phyloP scores from a whole-genome alignment of 2,797 vertebrate species.

The Poeciliopsis presidionis region DNA sequence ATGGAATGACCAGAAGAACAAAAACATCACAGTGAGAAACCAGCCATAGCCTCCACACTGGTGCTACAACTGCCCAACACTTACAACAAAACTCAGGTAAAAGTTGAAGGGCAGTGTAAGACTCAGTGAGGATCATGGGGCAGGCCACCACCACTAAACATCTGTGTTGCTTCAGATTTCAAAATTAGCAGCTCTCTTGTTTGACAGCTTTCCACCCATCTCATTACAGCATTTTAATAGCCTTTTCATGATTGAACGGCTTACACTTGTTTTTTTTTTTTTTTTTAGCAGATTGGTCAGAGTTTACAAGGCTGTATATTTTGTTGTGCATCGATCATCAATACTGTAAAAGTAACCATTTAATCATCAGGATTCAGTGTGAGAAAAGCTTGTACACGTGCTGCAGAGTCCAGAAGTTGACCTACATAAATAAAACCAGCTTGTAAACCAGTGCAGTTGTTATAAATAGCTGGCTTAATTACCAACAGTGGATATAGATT shows the following conservation, averaged over 20 bases:
- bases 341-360: slow-evolving; percentile 1
- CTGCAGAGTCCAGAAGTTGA: slow-evolving; percentile 28
- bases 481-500: slow-evolving; percentile 27
- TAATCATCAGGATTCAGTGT: neutral
- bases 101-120: slow-evolving; percentile 30
- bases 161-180: neutral
- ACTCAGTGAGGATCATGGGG: slow-evolving; percentile 29
- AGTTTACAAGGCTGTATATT: neutral
- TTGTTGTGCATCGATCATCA: neutral
- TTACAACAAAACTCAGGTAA: slow-evolving; percentile 41
- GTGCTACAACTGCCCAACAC: slow-evolving; percentile 32
- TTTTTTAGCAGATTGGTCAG: neutral
- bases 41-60: slow-evolving; percentile 21
- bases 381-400: slow-evolving; percentile 15
- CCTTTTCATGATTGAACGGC: neutral
- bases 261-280: neutral
- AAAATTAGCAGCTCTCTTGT: neutral
- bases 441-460: slow-evolving; percentile 28
- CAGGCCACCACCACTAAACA: slow-evolving; percentile 6
- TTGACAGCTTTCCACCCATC: neutral
- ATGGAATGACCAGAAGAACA: slow-evolving; percentile 18
- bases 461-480: slow-evolving; percentile 50
- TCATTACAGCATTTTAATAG: neutral
- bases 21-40: slow-evolving; percentile 38
- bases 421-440: slow-evolving; percentile 44